A percentile compares a stretch with the other conserved stretches of the same genome.
phyloP scores from a whole-genome alignment of 37 sponge, comb jelly and placozoan genomes.

The Cliona cf. orientalis region DNA sequence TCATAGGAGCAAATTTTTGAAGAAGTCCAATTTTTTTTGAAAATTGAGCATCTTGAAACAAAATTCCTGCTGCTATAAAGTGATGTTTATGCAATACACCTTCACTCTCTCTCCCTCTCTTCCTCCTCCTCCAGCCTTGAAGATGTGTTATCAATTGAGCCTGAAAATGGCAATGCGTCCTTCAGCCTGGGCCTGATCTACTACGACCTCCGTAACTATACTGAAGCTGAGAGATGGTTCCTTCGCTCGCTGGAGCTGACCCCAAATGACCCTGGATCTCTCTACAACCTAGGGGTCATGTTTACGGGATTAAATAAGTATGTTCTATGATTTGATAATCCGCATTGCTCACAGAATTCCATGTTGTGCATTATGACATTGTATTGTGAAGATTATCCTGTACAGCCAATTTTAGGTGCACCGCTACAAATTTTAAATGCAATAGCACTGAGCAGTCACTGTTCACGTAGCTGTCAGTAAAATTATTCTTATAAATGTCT shows the following conservation, averaged over 20 bases:
- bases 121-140: background rate
- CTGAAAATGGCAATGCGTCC: conserved; percentile 4
- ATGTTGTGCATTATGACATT: too few relatives aligned
- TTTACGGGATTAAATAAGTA: background rate
- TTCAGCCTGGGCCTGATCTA: conserved; percentile 4
- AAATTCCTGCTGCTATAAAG: too few relatives aligned
- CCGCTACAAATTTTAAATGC: too few relatives aligned
- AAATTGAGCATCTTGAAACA: too few relatives aligned
- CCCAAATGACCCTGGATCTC: background rate
- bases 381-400: too few relatives aligned
- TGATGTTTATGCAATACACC: too few relatives aligned
- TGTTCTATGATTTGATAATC: too few relatives aligned
- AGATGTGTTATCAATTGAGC: background rate
- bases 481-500: background rate
- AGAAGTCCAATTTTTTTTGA: too few relatives aligned
- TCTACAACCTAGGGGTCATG: background rate
- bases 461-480: background rate
- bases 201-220: background rate
- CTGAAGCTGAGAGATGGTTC: background rate
- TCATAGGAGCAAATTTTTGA: too few relatives aligned
- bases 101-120: background rate
- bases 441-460: too few relatives aligned
- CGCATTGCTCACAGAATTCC: too few relatives aligned
- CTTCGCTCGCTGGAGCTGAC: background rate
- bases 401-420: too few relatives aligned